phyloP scores from a whole-genome alignment of 2,113 vertebrate species.

The Actenoides lindsayi region DNA sequence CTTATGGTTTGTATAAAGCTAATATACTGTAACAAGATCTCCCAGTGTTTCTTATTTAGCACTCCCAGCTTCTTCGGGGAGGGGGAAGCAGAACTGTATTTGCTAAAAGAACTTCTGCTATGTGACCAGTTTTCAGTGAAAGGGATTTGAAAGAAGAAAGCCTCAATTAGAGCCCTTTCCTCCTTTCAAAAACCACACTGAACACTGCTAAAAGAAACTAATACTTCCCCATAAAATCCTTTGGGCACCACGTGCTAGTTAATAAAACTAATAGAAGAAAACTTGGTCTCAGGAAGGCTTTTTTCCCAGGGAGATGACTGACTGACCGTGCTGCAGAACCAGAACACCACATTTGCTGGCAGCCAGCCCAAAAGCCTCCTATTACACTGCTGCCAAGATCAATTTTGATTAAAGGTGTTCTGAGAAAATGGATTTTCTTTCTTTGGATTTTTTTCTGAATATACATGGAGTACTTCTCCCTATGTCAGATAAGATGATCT shows the following conservation, averaged over 20 bases:
- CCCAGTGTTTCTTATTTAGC: neutral
- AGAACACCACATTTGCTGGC: neutral
- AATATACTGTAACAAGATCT: neutral
- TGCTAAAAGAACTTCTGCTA: neutral
- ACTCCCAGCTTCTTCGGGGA: neutral
- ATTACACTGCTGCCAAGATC: neutral
- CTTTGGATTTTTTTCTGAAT: neutral
- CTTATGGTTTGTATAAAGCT: neutral
- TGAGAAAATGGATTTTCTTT: slow-evolving; percentile 33
- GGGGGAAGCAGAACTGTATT: neutral
- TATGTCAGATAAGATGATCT: neutral
- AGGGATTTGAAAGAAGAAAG: neutral
- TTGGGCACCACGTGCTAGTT: neutral
- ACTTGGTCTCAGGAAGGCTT: neutral
- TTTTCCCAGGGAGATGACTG: neutral
- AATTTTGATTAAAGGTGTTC: slow-evolving; percentile 30
- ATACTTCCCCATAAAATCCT: neutral
- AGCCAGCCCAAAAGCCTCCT: neutral
- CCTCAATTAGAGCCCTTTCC: neutral
- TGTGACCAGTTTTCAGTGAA: neutral
- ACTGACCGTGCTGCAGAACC: neutral
- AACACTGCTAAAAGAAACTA: neutral
- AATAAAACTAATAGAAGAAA: neutral
- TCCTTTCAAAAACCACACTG: neutral
- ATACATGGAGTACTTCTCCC: neutral